Percentiles rank a stretch among this genome's conserved stretches.
phyloP scores from a whole-genome alignment of 1,140 invertebrate genomes.

The Anoplophora glabripennis region DNA sequence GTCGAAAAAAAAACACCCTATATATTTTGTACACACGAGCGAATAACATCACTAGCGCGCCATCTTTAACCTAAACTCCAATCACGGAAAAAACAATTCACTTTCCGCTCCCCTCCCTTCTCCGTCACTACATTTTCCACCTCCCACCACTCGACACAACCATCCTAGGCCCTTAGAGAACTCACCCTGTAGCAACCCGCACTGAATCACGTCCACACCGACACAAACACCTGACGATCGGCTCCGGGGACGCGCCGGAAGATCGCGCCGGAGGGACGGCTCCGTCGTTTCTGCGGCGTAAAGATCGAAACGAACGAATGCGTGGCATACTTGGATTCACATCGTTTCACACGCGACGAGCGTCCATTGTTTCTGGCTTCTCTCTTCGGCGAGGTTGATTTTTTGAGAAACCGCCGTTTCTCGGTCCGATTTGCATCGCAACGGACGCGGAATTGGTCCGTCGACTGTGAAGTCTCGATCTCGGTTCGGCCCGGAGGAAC shows the following conservation, averaged over 20 bases:
- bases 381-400: background rate
- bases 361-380: conserved; percentile 11
- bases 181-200: background rate
- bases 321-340: conserved; percentile 31
- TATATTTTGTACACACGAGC: no score
- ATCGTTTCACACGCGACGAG: conserved; percentile 24
- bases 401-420: background rate
- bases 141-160: background rate
- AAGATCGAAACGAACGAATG: conserved; percentile 4
- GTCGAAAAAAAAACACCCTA: no score
- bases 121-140: background rate
- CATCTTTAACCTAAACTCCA: no score
- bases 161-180: background rate
- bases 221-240: background rate
- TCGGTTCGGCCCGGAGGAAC: no score
- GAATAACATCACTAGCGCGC: no score
- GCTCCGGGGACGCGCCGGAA: no score
- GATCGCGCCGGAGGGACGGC: no score
- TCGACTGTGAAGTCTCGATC: no score
- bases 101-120: no score
- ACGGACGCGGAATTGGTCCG: no score
- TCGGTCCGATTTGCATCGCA: no score
- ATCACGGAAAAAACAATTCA: no score
- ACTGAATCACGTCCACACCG: background rate
- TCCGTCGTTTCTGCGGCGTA: background rate